These are phyloP conservation scores for Centrocercus urophasianus DNA, from an alignment of 2,113 vertebrate species.

Conservation along the genomic window DNA sequence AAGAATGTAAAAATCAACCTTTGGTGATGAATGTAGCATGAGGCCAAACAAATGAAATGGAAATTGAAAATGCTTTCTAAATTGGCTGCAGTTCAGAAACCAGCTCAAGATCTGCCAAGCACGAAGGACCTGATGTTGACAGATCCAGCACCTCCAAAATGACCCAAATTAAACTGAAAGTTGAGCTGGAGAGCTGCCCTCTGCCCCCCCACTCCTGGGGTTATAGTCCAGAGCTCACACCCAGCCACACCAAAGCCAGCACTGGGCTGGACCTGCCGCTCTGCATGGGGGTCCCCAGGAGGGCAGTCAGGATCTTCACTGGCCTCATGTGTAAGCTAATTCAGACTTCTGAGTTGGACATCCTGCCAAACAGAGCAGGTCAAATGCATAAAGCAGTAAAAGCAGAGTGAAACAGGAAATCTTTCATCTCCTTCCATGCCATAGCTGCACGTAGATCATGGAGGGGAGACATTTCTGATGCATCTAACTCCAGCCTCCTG, in stretches of 20 bases:
- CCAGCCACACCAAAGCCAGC: background rate
- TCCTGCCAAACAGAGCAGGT: background rate
- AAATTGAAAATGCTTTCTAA: background rate
- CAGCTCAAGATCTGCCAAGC: background rate
- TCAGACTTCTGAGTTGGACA: background rate
- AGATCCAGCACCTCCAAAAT: background rate
- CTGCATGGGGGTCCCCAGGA: background rate
- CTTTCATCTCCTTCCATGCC: background rate
- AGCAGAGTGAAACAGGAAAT: background rate
- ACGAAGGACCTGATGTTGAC: background rate
- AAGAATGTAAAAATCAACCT: background rate
- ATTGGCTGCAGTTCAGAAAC: background rate
- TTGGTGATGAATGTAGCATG: background rate
- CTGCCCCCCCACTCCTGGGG: background rate
- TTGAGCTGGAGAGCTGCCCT: background rate
- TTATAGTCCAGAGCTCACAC: background rate
- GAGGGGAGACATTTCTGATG: background rate
- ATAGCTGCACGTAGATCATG: background rate
- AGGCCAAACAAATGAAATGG: background rate
- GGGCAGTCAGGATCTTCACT: background rate
- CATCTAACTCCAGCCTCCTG: background rate
- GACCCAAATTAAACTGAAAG: background rate
- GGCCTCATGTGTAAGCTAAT: background rate
- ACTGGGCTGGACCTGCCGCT: background rate
- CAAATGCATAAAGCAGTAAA: background rate